phyloP scores from a whole-genome alignment of 2,113 vertebrate genomes.

The human region GRCh38 chr7:143355001-143355500 shows the following conservation, averaged over 20 bases:
- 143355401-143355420: background rate
- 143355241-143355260: background rate
- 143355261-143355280: background rate
- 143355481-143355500: constrained; percentile 49
- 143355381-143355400: background rate
- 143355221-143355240: background rate
- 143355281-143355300: background rate
- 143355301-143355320: background rate
- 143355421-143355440: background rate
- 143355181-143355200: background rate
- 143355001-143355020: background rate
- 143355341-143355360: background rate
- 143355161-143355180: background rate
- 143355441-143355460: background rate
- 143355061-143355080: background rate
- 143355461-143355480: background rate
- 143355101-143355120: background rate
- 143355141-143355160: background rate
- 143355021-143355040: background rate
- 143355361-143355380: background rate
- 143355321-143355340: background rate
- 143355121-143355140: background rate
- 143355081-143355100: background rate
- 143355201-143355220: background rate
- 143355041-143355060: background rate